phyloP scores from a whole-genome alignment of 2,113 vertebrate genomes.

The Puntigrus tetrazona region DNA sequence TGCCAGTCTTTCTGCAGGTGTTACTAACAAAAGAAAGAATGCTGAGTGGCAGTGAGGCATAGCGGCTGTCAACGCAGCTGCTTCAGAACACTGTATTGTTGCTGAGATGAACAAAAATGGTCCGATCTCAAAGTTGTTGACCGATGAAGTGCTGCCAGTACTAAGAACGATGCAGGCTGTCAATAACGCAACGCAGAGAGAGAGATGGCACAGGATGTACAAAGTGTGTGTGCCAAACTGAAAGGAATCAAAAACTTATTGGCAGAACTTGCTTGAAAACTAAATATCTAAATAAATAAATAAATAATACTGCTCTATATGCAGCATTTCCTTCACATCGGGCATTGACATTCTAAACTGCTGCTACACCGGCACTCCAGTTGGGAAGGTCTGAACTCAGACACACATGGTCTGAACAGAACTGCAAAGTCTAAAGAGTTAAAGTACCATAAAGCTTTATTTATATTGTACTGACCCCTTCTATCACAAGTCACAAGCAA shows the following conservation, averaged over 20 bases:
- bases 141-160: conserved; percentile 18
- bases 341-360: neutral
- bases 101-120: conserved; percentile 25
- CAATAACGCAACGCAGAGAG: neutral
- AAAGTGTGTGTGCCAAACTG: neutral
- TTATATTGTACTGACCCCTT: neutral
- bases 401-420: neutral
- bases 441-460: neutral
- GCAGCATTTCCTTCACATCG: neutral
- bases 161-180: conserved; percentile 19
- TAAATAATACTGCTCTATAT: neutral
- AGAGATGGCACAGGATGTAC: conserved; percentile 17
- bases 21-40: conserved; percentile 16
- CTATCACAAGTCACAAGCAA: neutral
- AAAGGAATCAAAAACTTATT: conserved; percentile 4
- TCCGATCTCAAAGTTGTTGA: conserved; percentile 23
- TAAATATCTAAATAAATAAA: neutral
- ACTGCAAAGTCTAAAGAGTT: neutral
- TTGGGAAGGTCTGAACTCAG: neutral
- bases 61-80: conserved; percentile 20
- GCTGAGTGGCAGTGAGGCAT: conserved; percentile 22
- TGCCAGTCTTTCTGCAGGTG: conserved; percentile 6
- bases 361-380: neutral
- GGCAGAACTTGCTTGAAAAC: neutral
- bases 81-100: conserved; percentile 4